phyloP scores from a whole-genome alignment of 2,888 invertebrate species.

The Caenorhabditis sulstoni region DNA sequence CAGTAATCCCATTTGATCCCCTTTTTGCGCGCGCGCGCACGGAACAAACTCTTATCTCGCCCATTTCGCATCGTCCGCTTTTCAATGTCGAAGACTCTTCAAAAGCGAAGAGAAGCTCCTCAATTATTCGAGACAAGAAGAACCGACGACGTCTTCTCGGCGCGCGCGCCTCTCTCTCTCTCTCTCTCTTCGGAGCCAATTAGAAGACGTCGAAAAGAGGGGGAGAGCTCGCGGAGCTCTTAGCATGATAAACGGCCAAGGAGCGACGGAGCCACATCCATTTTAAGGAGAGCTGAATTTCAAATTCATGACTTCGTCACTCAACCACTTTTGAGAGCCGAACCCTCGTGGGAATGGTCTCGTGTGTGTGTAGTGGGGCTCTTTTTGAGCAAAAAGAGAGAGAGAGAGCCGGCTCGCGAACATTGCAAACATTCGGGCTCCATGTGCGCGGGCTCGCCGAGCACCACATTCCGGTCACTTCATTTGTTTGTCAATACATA shows the following conservation, averaged over 20 bases:
- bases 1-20: too few relatives aligned
- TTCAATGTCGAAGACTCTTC: slow-evolving; percentile 33
- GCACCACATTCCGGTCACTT: too few relatives aligned
- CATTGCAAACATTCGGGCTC: slow-evolving; percentile 57
- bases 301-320: slow-evolving; percentile 55
- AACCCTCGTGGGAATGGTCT: slow-evolving; percentile 54
- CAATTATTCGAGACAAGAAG: slow-evolving; percentile 47
- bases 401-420: slow-evolving; percentile 47
- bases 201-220: slow-evolving; percentile 29
- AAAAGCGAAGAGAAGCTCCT: slow-evolving; percentile 21
- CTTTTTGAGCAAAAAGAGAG: neutral
- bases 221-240: too few relatives aligned
- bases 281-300: slow-evolving; percentile 36
- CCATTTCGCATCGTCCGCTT: neutral
- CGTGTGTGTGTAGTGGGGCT: neutral
- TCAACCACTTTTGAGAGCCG: slow-evolving; percentile 14
- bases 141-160: slow-evolving; percentile 6
- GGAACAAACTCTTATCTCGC: neutral
- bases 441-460: too few relatives aligned
- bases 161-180: too few relatives aligned
- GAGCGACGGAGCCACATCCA: slow-evolving; percentile 27
- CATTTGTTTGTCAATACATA: too few relatives aligned
- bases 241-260: slow-evolving; percentile 27
- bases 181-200: slow-evolving; percentile 30
- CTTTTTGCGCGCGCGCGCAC: neutral